phyloP scores from a whole-genome alignment of 2,797 vertebrate genomes.

The Thaleichthys pacificus region DNA sequence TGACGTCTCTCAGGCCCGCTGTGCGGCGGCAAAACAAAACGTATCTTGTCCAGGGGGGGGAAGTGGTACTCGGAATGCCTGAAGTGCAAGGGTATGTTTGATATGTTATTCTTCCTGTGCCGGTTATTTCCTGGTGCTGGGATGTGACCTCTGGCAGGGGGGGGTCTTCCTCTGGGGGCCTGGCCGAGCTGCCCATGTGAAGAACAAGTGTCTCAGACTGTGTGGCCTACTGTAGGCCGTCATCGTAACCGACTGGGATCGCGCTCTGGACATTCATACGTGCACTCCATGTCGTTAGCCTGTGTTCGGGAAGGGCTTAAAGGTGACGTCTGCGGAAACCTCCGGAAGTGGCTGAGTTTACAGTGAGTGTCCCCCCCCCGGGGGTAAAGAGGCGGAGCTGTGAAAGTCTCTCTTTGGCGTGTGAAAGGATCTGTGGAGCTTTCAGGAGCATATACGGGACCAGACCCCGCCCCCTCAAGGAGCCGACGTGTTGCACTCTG shows the following conservation, averaged over 20 bases:
- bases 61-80: conserved; percentile 51
- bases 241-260: conserved; percentile 21
- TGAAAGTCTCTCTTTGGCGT: not conserved
- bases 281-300: not conserved
- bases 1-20: conserved; percentile 3
- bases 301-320: not conserved
- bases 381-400: not conserved
- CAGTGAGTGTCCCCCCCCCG: conserved; percentile 3
- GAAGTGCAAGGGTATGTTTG: conserved; percentile 14
- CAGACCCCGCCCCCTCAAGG: no score
- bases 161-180: conserved; percentile 28
- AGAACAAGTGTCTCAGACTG: conserved; percentile 27
- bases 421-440: no score
- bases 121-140: conserved; percentile 59
- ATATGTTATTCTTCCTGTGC: conserved; percentile 60
- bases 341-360: not conserved
- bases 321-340: not conserved
- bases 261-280: conserved; percentile 15
- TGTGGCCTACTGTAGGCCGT: conserved; percentile 36
- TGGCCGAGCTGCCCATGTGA: conserved; percentile 23
- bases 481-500: not conserved
- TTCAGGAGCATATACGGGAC: not conserved
- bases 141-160: conserved; percentile 54
- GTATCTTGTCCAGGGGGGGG: conserved; percentile 46
- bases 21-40: conserved; percentile 62